Evolutionary conservation across 92 coral and sea anemone genomes (phyloP), one percentile per base, ranked within the genome.

Genomic region (Phymanthus crucifer): DNA sequence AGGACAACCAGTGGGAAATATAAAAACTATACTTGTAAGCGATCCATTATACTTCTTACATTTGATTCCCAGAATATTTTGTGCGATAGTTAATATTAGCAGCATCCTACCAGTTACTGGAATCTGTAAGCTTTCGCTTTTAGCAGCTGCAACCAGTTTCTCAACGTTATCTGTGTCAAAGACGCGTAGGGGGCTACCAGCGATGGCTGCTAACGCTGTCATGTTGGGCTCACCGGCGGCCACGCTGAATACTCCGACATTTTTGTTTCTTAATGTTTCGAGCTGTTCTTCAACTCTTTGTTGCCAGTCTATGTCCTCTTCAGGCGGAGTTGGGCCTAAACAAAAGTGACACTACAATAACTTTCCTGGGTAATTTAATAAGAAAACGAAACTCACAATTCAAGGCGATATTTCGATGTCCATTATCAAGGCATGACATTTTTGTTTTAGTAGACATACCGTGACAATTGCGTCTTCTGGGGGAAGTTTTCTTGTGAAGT

Each of bases 281-380:
- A 80, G 66, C 9, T 86, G 83, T 33, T 47, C 70, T 16, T 47
- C 35, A 16, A 75, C 50, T 54, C 33, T 64, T 19, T 48, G 69
- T 9, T 81, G 70, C 90, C 87, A 83, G 77, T 84, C 78, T 24
- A 75, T 52, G 19, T 78, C 76, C 29, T 76, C 86, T 27, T 87
- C 87, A 10, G 84, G 87, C 7, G 74, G 78, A 18, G 75, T 48
- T 3, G 79, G 79, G 32, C 92, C 92, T 88, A 66, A 66, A 83
- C 80, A 1, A 29, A 21, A 54, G n/a, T 11, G 14, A 0, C 48
- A 43, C 48, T 17, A 43, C 5, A 38, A 0, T 38, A 10, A 38
- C 11, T 43, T 5, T 10, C 11, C 11, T 7, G 14, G 14, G 14
- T 43, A 21, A 13, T 54, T 54, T 54, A n/a, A n/a, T n/a, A n/a